Conservation (phyloP, 2,113 vertebrate species). For the Podocnemis expansa region DNA sequence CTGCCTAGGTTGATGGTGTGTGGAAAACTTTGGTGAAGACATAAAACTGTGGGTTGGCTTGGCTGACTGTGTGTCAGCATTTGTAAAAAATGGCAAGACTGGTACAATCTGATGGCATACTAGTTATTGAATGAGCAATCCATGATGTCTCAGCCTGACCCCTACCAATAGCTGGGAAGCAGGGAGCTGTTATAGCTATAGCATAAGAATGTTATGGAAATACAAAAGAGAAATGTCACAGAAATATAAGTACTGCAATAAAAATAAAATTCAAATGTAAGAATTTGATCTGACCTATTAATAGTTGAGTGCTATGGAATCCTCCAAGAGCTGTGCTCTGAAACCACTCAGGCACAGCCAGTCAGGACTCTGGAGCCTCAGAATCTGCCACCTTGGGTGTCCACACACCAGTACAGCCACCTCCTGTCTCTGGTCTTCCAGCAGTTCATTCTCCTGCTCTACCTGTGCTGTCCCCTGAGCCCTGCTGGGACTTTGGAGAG, state of each 20-base stretch:
- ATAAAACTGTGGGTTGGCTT: background rate
- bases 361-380: too few species aligned
- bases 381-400: too few species aligned
- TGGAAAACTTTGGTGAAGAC: background rate
- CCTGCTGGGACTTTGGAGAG: too few species aligned
- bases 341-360: too few species aligned
- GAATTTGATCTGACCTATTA: too few species aligned
- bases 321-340: too few species aligned
- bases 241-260: background rate
- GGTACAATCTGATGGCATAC: background rate
- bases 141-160: background rate
- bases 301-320: too few species aligned
- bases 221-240: background rate
- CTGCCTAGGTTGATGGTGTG: background rate
- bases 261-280: background rate
- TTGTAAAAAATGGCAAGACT: background rate
- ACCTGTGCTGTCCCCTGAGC: too few species aligned
- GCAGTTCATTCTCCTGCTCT: too few species aligned
- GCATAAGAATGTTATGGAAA: background rate
- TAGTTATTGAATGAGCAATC: background rate
- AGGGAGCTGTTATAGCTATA: background rate
- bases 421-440: too few species aligned
- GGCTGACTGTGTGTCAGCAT: background rate
- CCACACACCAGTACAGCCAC: too few species aligned
- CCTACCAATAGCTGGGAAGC: background rate